These are phyloP conservation scores for Bambusicola thoracicus DNA, from an alignment of 2,113 vertebrate species.

Conservation along the genomic window DNA sequence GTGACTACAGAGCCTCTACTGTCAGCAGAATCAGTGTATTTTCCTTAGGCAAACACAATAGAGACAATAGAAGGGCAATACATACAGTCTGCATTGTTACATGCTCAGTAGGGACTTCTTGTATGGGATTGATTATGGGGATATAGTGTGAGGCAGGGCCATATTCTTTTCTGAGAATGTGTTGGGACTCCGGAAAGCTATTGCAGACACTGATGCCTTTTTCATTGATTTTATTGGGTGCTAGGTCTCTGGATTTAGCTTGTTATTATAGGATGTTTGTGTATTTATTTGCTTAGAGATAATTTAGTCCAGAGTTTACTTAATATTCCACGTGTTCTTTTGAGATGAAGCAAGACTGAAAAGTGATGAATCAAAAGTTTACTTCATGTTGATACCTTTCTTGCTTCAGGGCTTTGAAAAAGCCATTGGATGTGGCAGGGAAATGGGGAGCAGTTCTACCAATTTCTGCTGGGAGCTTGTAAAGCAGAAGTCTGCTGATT, in stretches of 20 bases:
- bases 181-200: background rate
- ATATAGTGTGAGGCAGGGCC: background rate
- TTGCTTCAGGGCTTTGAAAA: background rate
- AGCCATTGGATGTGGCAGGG: background rate
- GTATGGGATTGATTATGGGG: slow-evolving; percentile 31
- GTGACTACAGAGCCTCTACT: background rate
- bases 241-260: background rate
- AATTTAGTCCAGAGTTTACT: slow-evolving; percentile 3
- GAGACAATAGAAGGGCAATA: slow-evolving; percentile 37
- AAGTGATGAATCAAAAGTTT: background rate
- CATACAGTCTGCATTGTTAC: slow-evolving; percentile 34
- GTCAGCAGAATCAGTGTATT: slow-evolving; percentile 32
- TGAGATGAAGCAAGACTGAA: background rate
- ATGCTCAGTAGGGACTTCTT: slow-evolving; percentile 29
- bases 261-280: slow-evolving; percentile 7
- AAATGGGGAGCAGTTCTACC: background rate
- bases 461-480: background rate
- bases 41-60: slow-evolving; percentile 49
- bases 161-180: background rate
- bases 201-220: slow-evolving; percentile 4
- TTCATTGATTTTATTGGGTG: slow-evolving; percentile 9
- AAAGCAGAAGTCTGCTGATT: slow-evolving; percentile 32
- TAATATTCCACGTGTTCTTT: background rate
- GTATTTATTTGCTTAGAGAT: slow-evolving; percentile 14
- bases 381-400: background rate